Percentiles rank a stretch among this genome's conserved stretches.
phyloP scores from a whole-genome alignment of 2,113 vertebrate species.

The Galbula dea region DNA sequence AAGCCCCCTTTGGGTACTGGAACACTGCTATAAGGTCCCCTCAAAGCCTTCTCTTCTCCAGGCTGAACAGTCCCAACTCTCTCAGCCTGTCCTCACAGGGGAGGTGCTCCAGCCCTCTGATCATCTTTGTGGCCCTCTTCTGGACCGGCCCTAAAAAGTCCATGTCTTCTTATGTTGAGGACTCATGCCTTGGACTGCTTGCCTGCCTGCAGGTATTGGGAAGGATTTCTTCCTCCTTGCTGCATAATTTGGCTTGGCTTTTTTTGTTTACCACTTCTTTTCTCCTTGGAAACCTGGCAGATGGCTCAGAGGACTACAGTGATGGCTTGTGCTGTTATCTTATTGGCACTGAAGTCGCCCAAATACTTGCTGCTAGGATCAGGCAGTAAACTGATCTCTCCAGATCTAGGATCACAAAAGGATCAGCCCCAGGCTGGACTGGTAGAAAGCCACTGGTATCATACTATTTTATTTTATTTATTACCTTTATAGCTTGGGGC shows the following conservation, averaged over 20 bases:
- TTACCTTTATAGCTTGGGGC: not conserved
- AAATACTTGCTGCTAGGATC: not conserved
- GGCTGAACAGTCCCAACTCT: too few relatives aligned
- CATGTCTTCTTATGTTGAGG: too few relatives aligned
- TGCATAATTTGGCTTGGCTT: not conserved
- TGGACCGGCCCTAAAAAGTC: too few relatives aligned
- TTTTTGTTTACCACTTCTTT: not conserved
- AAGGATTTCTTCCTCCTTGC: not conserved
- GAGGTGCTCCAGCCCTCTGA: too few relatives aligned
- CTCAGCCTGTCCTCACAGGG: too few relatives aligned
- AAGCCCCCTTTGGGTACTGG: too few relatives aligned
- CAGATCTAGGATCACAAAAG: not conserved
- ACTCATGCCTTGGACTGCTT: not conserved
- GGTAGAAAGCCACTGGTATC: not conserved
- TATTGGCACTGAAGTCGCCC: not conserved
- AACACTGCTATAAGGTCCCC: too few relatives aligned
- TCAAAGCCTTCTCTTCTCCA: too few relatives aligned
- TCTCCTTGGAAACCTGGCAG: not conserved
- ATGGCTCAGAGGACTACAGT: accelerated
- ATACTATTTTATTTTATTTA: too few relatives aligned
- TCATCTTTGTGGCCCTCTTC: too few relatives aligned
- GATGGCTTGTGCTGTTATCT: not conserved
- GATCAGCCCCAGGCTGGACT: not conserved
- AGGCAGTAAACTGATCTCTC: not conserved
- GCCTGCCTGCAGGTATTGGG: not conserved